phyloP scores from a whole-genome alignment of 2,888 invertebrate genomes.

The Kuschelorhynchus macadamiae region DNA sequence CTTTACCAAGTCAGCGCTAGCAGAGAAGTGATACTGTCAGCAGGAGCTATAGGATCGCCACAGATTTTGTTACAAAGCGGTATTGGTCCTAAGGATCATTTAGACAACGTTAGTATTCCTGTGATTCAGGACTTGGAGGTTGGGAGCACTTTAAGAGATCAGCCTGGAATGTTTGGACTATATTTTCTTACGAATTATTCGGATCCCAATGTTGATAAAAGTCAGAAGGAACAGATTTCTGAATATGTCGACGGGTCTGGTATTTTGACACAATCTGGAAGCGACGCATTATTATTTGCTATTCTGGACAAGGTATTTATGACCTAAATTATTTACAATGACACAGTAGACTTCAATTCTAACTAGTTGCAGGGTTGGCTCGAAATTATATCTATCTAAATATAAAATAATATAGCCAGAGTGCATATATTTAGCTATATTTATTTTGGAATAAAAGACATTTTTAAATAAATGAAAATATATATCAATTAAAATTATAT shows the following conservation, averaged over 20 bases:
- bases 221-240: conserved; percentile 70
- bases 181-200: conserved; percentile 78
- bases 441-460: too few relatives aligned
- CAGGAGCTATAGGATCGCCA: conserved; percentile 85
- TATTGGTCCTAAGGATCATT: conserved; percentile 76
- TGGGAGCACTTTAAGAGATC: conserved; percentile 84
- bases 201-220: conserved; percentile 56
- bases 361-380: too few relatives aligned
- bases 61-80: conserved; percentile 89
- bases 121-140: conserved; percentile 79
- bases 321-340: too few relatives aligned
- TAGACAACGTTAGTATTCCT: conserved; percentile 73
- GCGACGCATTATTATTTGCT: too few relatives aligned
- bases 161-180: conserved; percentile 78
- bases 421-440: too few relatives aligned
- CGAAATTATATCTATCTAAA: too few relatives aligned
- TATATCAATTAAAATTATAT: too few relatives aligned
- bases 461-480: too few relatives aligned
- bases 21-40: conserved; percentile 83
- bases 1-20: conserved; percentile 72
- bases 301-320: too few relatives aligned
- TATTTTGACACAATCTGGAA: conserved; percentile 30
- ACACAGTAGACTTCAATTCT: too few relatives aligned
- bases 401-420: too few relatives aligned
- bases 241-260: conserved; percentile 59